A percentile compares a stretch with the other conserved stretches of the same genome.
Evolutionary conservation across 2,888 invertebrate genomes (phyloP).

Genomic region (Tethea ocularis): DNA sequence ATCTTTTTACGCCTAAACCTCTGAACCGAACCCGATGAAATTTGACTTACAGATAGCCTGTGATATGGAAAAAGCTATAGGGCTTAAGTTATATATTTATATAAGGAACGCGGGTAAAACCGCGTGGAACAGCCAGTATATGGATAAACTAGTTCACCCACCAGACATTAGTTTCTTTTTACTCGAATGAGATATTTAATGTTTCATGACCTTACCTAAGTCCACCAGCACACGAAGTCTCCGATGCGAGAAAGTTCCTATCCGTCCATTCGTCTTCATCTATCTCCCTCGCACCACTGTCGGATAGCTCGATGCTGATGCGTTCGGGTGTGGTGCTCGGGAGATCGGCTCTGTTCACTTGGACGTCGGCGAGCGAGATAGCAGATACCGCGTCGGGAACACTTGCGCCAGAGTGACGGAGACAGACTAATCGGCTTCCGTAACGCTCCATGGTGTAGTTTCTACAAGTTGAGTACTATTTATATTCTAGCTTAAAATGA

Average conservation of each 20-base stretch:
- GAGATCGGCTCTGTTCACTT: constrained; percentile 23
- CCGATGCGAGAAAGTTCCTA: constrained; percentile 94
- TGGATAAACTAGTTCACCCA: no score
- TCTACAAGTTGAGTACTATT: constrained; percentile 31
- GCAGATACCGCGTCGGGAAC: constrained; percentile 47
- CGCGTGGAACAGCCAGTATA: no score
- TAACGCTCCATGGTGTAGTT: constrained; percentile 72
- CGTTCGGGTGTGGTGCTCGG: constrained; percentile 62
- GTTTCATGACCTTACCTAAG: constrained; percentile 50
- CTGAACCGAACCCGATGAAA: no score
- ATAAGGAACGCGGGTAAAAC: no score
- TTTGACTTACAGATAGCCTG: no score
- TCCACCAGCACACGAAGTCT: constrained; percentile 77
- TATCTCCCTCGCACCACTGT: constrained; percentile 85
- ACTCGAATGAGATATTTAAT: no score
- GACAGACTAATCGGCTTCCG: constrained; percentile 66
- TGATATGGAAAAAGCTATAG: no score
- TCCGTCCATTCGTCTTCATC: constrained; percentile 99
- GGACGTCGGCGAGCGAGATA: constrained; percentile 17
- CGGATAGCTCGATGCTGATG: constrained; percentile 70
- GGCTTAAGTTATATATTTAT: no score
- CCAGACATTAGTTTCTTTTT: no score
- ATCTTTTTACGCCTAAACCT: no score
- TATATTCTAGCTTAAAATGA: no score
- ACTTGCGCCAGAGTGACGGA: constrained; percentile 63